A percentile compares a stretch with the other conserved stretches of the same genome.
Evolutionary conservation across 1,140 invertebrate genomes (phyloP).

Genomic region (Drosophila ficusphila): DNA sequence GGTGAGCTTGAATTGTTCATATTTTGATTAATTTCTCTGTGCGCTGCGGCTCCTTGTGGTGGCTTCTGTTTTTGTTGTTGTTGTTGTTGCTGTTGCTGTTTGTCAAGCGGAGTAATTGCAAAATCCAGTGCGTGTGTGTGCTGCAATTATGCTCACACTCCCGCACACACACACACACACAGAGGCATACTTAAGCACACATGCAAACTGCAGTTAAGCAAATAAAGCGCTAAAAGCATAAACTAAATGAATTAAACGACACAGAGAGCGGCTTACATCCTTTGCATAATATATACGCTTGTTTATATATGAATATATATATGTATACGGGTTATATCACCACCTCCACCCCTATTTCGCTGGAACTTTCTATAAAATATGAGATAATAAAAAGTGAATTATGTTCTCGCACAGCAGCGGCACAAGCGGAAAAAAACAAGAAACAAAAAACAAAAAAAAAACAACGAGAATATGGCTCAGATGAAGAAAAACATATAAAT

Average conservation of each 20-base stretch:
- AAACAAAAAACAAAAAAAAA: neutral
- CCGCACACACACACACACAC: constrained; percentile 1
- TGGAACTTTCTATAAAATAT: constrained; percentile 58
- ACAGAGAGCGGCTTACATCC: constrained; percentile 14
- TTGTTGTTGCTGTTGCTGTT: constrained; percentile 67
- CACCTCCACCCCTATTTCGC: neutral
- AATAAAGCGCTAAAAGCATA: constrained; percentile 69
- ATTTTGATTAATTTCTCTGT: constrained; percentile 33
- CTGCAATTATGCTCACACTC: constrained; percentile 39
- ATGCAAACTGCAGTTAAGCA: constrained; percentile 61
- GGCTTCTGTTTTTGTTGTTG: constrained; percentile 36
- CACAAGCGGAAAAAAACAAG: neutral
- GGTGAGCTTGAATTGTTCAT: constrained; percentile 6
- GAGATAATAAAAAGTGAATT: constrained; percentile 81
- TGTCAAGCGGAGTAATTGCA: constrained; percentile 41
- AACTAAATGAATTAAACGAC: constrained; percentile 72
- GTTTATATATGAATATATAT: no score
- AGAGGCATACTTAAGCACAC: constrained; percentile 1
- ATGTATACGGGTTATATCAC: neutral
- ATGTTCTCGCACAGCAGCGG: constrained; percentile 48
- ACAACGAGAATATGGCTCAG: constrained; percentile 4
- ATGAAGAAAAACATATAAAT: constrained; percentile 31
- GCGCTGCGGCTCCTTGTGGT: constrained; percentile 8
- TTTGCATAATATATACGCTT: neutral
- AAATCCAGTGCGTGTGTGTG: constrained; percentile 11